These are phyloP conservation scores for Ageneiosus marmoratus DNA, from an alignment of 2,113 vertebrate genomes.

Conservation along the genomic window DNA sequence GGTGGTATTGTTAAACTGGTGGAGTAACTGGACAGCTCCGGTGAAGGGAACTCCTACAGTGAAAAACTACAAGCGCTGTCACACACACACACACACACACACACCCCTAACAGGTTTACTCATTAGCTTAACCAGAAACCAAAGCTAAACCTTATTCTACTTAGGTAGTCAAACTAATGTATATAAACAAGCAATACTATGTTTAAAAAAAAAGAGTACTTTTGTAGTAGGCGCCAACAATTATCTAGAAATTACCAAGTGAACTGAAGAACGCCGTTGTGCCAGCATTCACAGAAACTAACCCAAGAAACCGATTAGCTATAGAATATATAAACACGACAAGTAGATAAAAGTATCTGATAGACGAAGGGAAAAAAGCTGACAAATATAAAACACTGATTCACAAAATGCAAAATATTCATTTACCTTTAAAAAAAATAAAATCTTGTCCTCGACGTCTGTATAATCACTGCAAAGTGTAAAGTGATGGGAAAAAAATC, in stretches of 20 bases:
- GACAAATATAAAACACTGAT: neutral
- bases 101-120: neutral
- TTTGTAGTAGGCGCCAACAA: neutral
- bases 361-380: neutral
- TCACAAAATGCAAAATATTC: neutral
- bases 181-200: neutral
- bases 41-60: constrained; percentile 17
- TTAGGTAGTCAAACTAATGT: neutral
- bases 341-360: neutral
- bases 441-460: neutral
- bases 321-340: neutral
- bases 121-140: constrained; percentile 19
- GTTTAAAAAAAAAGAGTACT: neutral
- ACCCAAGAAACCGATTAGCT: neutral
- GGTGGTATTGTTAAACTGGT: neutral
- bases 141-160: neutral
- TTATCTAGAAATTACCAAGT: neutral
- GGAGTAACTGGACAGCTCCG: neutral
- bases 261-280: too few species aligned
- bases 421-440: constrained; percentile 28
- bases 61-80: neutral
- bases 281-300: neutral
- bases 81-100: constrained; percentile 19
- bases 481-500: neutral
- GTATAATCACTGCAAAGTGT: neutral